Evolutionary conservation across 1,140 invertebrate genomes (phyloP), one percentile per base, ranked within the genome.

Genomic region (Cydia pomonella): DNA sequence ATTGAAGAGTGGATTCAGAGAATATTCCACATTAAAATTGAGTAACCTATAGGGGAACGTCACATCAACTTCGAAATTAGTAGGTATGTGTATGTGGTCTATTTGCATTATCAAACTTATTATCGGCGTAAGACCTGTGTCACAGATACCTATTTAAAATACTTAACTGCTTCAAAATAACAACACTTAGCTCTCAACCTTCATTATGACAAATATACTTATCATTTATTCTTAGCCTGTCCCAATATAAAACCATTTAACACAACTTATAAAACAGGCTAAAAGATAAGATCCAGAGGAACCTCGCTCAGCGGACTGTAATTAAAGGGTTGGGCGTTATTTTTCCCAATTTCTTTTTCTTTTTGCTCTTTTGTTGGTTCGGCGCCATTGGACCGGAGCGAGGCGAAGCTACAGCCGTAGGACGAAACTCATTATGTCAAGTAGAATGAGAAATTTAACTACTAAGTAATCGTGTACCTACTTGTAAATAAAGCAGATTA

Each of bases 241-340:
- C 21, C 53, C 53, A 23, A 53, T 53, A 53, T 9, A 47, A 47
- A 50, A 23, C 18, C 53, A 59, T 59, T 59, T 59, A 59, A 23
- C 7, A 59, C 53, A 23, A 23, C 21, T 59, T 59, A 53, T 23
- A 59, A 59, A 59, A 59, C 53, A 18, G 50, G 50, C 53, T 59
- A 21, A 50, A 10, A 59, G 53, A 59, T 59, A 59, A 59, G 53
- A 59, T 23, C 53, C 53, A 23, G 53, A 59, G 53, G 47, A 50
- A 18, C 47, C 53, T 23, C 53, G 53, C 53, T 59, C 53, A 59
- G 21, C 53, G 69, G 63, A 76, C 73, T 79, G 75, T 81, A 81
- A 81, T 81, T 79, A 79, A 81, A 81, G 69, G 64, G 62, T 33
- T 75, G 74, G 75, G 73, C 73, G 66, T 76, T 79, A 76, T 75